These are phyloP conservation scores for Scaptodrosophila lebanonensis DNA, from an alignment of 1,140 invertebrate genomes.

Conservation along the genomic window DNA sequence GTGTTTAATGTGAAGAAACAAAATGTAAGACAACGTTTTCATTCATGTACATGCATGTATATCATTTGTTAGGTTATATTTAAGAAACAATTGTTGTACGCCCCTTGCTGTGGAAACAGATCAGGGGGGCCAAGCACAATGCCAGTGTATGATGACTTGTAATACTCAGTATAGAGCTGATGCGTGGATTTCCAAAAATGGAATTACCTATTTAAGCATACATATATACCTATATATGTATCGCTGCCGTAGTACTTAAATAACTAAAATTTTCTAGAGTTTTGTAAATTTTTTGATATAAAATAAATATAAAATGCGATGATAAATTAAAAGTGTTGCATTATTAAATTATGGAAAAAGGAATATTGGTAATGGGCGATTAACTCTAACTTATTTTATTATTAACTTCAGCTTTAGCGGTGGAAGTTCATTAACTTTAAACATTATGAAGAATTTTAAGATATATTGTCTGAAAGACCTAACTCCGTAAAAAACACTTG, in stretches of 20 bases:
- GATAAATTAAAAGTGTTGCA: slow-evolving; percentile 5
- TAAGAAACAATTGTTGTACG: slow-evolving; percentile 55
- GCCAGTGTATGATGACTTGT: slow-evolving; percentile 68
- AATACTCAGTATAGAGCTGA: slow-evolving; percentile 63
- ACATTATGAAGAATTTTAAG: too few relatives aligned
- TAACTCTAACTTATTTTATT: too few relatives aligned
- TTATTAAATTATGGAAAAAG: background rate
- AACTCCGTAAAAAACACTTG: too few relatives aligned
- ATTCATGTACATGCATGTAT: slow-evolving; percentile 57
- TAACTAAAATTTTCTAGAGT: slow-evolving; percentile 27
- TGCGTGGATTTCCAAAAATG: slow-evolving; percentile 36
- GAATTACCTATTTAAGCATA: slow-evolving; percentile 46
- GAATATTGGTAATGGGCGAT: too few relatives aligned
- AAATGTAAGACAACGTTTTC: slow-evolving; percentile 41
- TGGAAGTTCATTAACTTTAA: too few relatives aligned
- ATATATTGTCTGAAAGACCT: too few relatives aligned
- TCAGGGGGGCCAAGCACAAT: slow-evolving; percentile 38
- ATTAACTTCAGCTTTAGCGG: too few relatives aligned
- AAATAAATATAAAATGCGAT: slow-evolving; percentile 35
- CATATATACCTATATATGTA: slow-evolving; percentile 20
- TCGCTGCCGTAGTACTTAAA: slow-evolving; percentile 36
- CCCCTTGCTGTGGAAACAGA: slow-evolving; percentile 10
- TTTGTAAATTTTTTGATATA: slow-evolving; percentile 29
- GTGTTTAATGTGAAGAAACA: slow-evolving; percentile 31
- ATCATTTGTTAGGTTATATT: slow-evolving; percentile 52